Percentiles rank a stretch among this genome's conserved stretches.
These are phyloP conservation scores for Sciurus niger DNA, from an alignment of 2,113 vertebrate species.

Conservation along the genomic window DNA sequence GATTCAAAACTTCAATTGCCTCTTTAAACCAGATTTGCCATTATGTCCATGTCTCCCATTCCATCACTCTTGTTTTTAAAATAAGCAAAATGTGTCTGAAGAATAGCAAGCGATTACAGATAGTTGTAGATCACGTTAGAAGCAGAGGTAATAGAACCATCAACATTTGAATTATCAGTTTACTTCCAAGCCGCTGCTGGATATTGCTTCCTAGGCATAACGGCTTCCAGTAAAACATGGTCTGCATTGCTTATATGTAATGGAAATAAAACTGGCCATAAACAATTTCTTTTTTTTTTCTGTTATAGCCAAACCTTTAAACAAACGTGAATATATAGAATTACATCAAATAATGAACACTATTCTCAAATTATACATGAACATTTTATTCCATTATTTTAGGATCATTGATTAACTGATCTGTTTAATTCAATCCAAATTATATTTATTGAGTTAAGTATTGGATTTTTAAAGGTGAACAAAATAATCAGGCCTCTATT, in stretches of 20 bases:
- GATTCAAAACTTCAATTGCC: slow-evolving; percentile 4
- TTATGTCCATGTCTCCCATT: not conserved
- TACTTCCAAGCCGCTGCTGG: slow-evolving; percentile 43
- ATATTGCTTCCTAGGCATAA: slow-evolving; percentile 71
- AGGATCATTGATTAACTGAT: not conserved
- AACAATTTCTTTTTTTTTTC: slow-evolving; percentile 25
- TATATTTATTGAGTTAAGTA: not conserved
- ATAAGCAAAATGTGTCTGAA: slow-evolving; percentile 52
- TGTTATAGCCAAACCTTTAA: not conserved
- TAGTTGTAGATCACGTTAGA: slow-evolving; percentile 60
- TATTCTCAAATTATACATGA: not conserved
- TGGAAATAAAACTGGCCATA: slow-evolving; percentile 58
- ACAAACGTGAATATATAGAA: not conserved
- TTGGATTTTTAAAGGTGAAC: slow-evolving; percentile 7
- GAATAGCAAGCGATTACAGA: slow-evolving; percentile 47
- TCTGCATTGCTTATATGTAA: slow-evolving; percentile 50
- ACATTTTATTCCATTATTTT: not conserved
- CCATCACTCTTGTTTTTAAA: slow-evolving; percentile 61
- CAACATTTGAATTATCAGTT: slow-evolving; percentile 77
- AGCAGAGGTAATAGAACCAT: slow-evolving; percentile 67
- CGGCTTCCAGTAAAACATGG: slow-evolving; percentile 64
- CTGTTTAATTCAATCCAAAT: not conserved
- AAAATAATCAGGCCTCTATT: not conserved
- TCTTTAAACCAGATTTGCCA: slow-evolving; percentile 3
- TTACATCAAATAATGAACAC: not conserved